phyloP scores from a whole-genome alignment of 2,888 invertebrate genomes.

The Ditylenchus weischeri region DNA sequence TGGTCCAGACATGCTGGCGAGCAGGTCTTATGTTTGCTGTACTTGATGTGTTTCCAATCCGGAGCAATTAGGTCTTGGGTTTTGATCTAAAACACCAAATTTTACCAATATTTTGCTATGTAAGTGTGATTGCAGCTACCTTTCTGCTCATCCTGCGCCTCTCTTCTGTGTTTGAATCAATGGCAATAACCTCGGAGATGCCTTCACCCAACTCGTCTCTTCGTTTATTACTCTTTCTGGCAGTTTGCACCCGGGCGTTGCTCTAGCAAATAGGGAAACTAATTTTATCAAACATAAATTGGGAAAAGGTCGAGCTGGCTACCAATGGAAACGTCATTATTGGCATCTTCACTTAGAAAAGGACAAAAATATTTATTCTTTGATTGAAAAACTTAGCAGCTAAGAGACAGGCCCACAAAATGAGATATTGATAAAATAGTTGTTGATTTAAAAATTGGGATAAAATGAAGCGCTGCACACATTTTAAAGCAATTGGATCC shows the following conservation, averaged over 20 bases:
- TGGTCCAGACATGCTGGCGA: conserved; percentile 13
- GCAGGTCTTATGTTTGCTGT: conserved; percentile 15
- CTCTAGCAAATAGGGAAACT: neutral
- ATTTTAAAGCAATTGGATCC: too few relatives aligned
- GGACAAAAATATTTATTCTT: too few relatives aligned
- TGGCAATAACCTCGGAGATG: neutral
- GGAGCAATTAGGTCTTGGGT: neutral
- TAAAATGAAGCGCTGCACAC: too few relatives aligned
- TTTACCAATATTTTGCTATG: neutral
- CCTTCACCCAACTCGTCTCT: conserved; percentile 5
- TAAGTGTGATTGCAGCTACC: neutral
- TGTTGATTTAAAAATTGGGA: too few relatives aligned
- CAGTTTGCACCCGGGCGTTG: conserved; percentile 6
- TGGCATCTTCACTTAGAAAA: too few relatives aligned
- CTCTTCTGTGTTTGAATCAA: neutral
- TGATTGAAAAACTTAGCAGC: too few relatives aligned
- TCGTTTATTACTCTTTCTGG: conserved; percentile 10
- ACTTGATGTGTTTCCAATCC: conserved; percentile 18
- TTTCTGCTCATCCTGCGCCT: neutral
- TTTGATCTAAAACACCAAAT: conserved; percentile 15
- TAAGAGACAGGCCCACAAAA: too few relatives aligned
- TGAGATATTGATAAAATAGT: too few relatives aligned
- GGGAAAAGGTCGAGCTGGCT: neutral
- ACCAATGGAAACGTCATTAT: neutral
- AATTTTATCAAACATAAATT: neutral